Percentiles rank a stretch among this genome's conserved stretches.
phyloP scores from a whole-genome alignment of 2,113 vertebrate genomes.

The Rissa tridactyla region DNA sequence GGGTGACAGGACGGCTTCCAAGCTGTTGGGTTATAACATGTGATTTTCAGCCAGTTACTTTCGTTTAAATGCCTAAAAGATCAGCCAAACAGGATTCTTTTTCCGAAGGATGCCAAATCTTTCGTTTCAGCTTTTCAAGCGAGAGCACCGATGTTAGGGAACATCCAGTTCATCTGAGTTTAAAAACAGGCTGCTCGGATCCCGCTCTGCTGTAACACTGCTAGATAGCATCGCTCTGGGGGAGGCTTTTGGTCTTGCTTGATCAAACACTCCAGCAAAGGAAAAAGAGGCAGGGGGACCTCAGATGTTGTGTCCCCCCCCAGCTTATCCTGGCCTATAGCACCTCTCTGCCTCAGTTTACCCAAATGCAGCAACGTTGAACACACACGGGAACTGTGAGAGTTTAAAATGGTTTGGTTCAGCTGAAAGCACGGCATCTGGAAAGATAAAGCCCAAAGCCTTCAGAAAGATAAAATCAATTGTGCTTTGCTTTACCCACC shows the following conservation, averaged over 20 bases:
- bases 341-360: not conserved
- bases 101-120: not conserved
- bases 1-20: not conserved
- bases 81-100: not conserved
- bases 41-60: not conserved
- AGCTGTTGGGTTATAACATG: fast-evolving
- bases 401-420: not conserved
- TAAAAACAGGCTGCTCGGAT: not conserved
- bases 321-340: not conserved
- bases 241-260: not conserved
- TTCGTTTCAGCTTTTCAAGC: not conserved
- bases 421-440: not conserved
- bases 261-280: not conserved
- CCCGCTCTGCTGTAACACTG: fast-evolving
- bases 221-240: fast-evolving
- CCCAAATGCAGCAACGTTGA: fast-evolving
- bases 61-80: not conserved
- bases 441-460: not conserved
- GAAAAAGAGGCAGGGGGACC: not conserved
- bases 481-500: not conserved
- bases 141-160: not conserved
- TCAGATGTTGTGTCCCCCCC: not conserved
- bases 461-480: not conserved
- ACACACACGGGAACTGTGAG: fast-evolving
- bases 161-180: not conserved